Base-by-base conservation (phyloP, 1,140 invertebrate genomes). In the Geopemphigus sp. region DNA sequence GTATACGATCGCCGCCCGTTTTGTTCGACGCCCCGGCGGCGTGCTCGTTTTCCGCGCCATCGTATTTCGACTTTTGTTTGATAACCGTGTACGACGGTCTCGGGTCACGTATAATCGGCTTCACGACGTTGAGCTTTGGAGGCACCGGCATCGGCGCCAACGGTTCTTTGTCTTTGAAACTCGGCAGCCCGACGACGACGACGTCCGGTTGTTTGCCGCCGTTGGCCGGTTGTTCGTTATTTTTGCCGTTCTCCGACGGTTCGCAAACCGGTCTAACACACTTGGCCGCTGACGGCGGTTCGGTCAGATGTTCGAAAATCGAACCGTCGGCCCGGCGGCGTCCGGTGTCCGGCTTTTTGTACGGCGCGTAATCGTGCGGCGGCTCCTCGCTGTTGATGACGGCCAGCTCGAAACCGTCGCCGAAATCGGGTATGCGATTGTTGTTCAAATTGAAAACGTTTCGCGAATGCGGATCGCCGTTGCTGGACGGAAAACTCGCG, bases 371-470 rank as follows among this genome's bases (percentile, higher is more conserved):
- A 3, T 78, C 74, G 5, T 57, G 32, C 12, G n/a, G 17, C 39
- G n/a, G n/a, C n/a, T n/a, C n/a, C n/a, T 63, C 56, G 24, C 45
- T 39, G 8, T 39, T 59, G 5, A 54, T 47, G 5, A 50, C 57
- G 24, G 57, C 3, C 8, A 78, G 59, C n/a, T 78, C 74, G 47
- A 78, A 78, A 15, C 74, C 57, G 47, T 78, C 74, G 14, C 57
- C 61, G 12, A 78, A 78, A 50, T 78, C 74, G 19, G 74, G 74
- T 78, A 78, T 78, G 0, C 39, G 39, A 29, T 29, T 78, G 26
- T 78, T 78, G 26, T 78, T 78, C 22, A 78, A 50, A 63, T 78
- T 78, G n/a, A 78, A 78, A 78, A 78, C 45, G 50, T 61, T 57
- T 11, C 74, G 54, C 0, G 74, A 63, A 63, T 22, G 57, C 19